Conservation (phyloP, 2,113 vertebrate species). For the Cyanoliseus patagonus region DNA sequence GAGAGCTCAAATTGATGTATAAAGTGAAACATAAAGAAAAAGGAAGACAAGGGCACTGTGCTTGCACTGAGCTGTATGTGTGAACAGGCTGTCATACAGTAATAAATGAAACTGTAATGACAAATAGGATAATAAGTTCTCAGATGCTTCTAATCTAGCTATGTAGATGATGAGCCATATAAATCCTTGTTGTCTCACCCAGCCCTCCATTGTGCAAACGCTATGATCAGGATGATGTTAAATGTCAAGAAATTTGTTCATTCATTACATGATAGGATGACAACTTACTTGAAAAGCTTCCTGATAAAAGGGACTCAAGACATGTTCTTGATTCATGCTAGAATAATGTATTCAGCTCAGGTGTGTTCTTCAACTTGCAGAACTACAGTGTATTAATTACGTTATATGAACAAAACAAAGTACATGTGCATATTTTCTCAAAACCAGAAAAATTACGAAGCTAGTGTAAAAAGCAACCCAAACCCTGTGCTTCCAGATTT, state of each 20-base stretch:
- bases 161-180: not conserved
- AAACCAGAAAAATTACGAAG: not conserved
- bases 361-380: not conserved
- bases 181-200: constrained; percentile 11
- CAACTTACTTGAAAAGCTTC: not conserved
- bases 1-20: not conserved
- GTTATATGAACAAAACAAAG: not conserved
- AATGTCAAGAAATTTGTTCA: not conserved
- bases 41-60: not conserved
- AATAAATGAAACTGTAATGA: not conserved
- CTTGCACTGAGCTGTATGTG: not conserved
- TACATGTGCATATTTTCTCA: not conserved
- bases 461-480: not conserved
- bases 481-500: not conserved
- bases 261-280: not conserved
- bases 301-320: not conserved
- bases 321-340: not conserved
- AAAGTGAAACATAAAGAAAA: not conserved
- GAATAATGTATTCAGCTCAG: not conserved
- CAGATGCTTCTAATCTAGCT: not conserved
- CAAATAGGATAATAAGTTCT: not conserved
- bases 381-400: not conserved
- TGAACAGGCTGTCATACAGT: not conserved
- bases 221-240: not conserved
- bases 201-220: not conserved